Percentiles rank a stretch among this genome's conserved stretches.
phyloP scores from a whole-genome alignment of 2,113 vertebrate genomes.

The Actenoides hombroni region DNA sequence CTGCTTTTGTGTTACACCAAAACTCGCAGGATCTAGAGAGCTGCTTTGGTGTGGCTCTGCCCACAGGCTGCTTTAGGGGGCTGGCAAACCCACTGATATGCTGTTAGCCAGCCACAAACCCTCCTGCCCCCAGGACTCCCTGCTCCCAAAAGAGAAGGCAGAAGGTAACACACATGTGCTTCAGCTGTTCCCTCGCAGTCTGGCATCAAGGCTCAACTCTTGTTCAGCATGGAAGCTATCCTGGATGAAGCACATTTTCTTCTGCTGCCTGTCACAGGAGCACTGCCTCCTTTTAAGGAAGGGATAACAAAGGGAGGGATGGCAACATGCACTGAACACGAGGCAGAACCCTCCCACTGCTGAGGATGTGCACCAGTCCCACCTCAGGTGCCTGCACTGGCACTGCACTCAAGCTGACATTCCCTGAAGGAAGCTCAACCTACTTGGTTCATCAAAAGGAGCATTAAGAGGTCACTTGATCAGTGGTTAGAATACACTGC shows the following conservation, averaged over 20 bases:
- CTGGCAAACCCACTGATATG: neutral
- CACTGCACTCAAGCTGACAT: neutral
- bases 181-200: neutral
- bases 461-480: neutral
- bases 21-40: neutral
- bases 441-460: neutral
- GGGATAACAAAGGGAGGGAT: neutral
- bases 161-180: neutral
- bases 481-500: rapidly evolving
- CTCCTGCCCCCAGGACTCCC: neutral
- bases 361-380: neutral
- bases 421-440: neutral
- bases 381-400: neutral
- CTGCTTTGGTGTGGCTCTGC: neutral
- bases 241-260: neutral
- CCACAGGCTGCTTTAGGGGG: neutral
- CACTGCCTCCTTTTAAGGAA: neutral
- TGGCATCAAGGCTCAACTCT: neutral
- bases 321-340: neutral
- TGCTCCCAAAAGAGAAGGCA: neutral
- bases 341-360: neutral
- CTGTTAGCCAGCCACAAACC: neutral
- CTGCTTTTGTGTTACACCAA: neutral
- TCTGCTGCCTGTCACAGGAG: neutral
- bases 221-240: neutral